Evolutionary conservation across 2,113 vertebrate species (phyloP), one percentile per base, ranked within the genome.

Genomic region (Ciconia stormi): DNA sequence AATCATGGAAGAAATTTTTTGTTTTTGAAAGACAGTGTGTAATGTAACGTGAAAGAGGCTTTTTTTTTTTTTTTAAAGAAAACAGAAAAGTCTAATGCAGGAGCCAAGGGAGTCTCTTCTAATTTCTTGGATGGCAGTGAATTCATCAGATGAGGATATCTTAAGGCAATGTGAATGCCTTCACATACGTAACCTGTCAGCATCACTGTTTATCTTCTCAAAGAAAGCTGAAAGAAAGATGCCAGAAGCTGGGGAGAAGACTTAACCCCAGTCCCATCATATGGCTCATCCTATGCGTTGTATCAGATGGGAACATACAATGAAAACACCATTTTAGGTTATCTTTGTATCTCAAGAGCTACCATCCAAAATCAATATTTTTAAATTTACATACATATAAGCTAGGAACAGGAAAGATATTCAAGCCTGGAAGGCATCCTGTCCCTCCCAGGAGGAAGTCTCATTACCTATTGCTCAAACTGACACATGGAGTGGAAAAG

Each of bases 311-410:
- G 95, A 95, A 58, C 95, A 56, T 16, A 89, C 23, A 82, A 89
- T 15, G 82, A 95, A 95, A 97, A 95, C 91, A 95, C 70, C 91
- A 80, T 89, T 96, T 95, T 66, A 89, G 34, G 73, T 87, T 95
- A 97, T 95, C 97, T 91, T 53, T 89, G 32, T 32, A 94, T 96
- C 96, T 97, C 73, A 84, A 6, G 11, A 97, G 53, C 66, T 93
- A 85, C 49, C 49, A 82, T 95, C 94, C 93, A 97, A 97, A 96
- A 97, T 97, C 94, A 96, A 63, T 96, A 95, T 97, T 94, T 95
- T 85, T 84, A 2, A 89, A 97, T 97, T 97, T 97, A 82, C 93
- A 96, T 97, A 95, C 79, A 97, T 95, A 95, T 91, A 96, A 96
- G 93, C 87, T 89, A 87, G 55, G 93, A 97, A 96, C 89, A 94